A percentile compares a stretch with the other conserved stretches of the same genome.
phyloP scores from a whole-genome alignment of 2,797 vertebrate genomes.

The Poecilia wingei region DNA sequence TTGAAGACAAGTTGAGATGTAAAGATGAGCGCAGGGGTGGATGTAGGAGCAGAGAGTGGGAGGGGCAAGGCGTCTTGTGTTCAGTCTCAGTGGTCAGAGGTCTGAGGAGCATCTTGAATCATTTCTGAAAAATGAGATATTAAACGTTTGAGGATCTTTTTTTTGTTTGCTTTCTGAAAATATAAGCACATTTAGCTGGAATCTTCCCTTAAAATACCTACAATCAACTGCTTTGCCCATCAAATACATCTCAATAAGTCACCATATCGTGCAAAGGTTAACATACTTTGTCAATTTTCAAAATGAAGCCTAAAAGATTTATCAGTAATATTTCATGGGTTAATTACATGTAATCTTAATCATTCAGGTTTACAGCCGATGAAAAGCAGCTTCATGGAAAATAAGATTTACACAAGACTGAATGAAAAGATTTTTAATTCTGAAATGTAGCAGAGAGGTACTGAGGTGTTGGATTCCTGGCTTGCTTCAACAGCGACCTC shows the following conservation, averaged over 20 bases:
- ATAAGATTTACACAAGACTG: not conserved
- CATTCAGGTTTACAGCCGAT: not conserved
- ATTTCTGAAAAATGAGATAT: not conserved
- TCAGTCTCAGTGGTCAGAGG: slow-evolving; percentile 31
- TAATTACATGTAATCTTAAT: not conserved
- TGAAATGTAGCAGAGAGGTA: not conserved
- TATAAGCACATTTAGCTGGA: not conserved
- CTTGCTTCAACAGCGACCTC: not conserved
- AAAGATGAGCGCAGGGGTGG: slow-evolving; percentile 43
- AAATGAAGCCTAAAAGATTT: not conserved
- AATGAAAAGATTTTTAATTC: not conserved
- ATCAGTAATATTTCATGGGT: not conserved
- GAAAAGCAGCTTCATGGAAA: not conserved
- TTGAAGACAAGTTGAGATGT: slow-evolving; percentile 14
- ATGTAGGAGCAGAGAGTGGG: slow-evolving; percentile 13
- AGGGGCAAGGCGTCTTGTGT: slow-evolving; percentile 20
- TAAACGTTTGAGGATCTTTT: not conserved
- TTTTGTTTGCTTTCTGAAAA: not conserved
- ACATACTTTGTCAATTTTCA: not conserved
- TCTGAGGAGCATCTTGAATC: slow-evolving; percentile 7
- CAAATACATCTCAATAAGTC: not conserved
- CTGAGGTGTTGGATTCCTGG: not conserved
- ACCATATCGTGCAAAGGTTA: not conserved
- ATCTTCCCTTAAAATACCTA: not conserved
- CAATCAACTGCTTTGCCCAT: not conserved